Base-by-base conservation (phyloP, 1,140 invertebrate genomes). In the Eriocheir sinensis region DNA sequence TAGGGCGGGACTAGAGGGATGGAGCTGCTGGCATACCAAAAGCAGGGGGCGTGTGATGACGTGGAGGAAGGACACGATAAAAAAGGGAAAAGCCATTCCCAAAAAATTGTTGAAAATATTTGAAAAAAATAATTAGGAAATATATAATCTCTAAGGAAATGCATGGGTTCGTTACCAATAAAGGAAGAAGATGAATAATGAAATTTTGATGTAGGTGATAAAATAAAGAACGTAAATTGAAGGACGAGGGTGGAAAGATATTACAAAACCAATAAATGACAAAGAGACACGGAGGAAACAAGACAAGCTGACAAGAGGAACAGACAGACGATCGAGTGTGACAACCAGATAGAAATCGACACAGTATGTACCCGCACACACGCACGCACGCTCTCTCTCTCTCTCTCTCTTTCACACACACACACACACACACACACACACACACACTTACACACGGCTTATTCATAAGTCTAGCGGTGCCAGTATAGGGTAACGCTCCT, bases 381-480 rank as follows among this genome's bases (percentile, higher is more conserved):
- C 0, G n/a, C 60, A 72, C 27, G n/a, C 60, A 72, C 27, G n/a
- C 60, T n/a, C 8, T n/a, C n/a, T n/a, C n/a, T n/a, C n/a, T n/a
- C n/a, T n/a, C n/a, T n/a, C n/a, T n/a, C n/a, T n/a, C n/a, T n/a
- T n/a, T n/a, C 60, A 72, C 27, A 72, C 6, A 72, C 27, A 72
- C 60, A 72, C 60, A 72, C 60, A 72, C 60, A 72, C 60, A 72
- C 60, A 72, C 60, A 72, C 60, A 72, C 60, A 72, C 60, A 72
- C 60, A 72, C 60, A 72, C 60, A 72, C 60, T n/a, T n/a, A 72
- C 60, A 72, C 60, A 12, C 21, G 0, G 21, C 60, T 72, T n/a
- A n/a, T 72, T 1, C 21, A 72, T 27, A 21, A 72, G 60, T 72
- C 60, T n/a, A n/a, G 60, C 27, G 60, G 60, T 72, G n/a, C 60